Conservation (phyloP, 2,113 vertebrate species). For the Elaphurus davidianus region DNA sequence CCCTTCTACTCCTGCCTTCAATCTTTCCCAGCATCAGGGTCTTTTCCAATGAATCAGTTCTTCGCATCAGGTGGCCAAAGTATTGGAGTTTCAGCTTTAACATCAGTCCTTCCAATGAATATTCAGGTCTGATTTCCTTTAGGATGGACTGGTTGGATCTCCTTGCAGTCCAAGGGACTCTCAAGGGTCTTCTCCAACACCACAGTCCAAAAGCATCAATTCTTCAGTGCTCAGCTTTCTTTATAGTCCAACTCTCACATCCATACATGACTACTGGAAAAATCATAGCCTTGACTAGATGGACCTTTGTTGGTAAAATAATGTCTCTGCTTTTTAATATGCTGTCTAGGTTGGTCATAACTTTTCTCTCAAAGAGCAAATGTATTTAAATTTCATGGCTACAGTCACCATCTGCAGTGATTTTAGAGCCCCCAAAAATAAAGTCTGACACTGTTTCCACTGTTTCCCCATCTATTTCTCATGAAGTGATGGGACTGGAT, state of each 20-base stretch:
- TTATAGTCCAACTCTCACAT: not conserved
- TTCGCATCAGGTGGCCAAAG: not conserved
- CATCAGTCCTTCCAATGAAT: not conserved
- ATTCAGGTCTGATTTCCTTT: not conserved
- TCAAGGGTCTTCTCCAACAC: not conserved
- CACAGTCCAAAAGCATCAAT: not conserved
- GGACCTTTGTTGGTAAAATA: not conserved
- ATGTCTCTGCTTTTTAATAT: not conserved
- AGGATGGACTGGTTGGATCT: not conserved
- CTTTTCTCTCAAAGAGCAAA: not conserved
- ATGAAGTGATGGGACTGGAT: not conserved
- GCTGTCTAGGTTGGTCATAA: not conserved
- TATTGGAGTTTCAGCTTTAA: not conserved
- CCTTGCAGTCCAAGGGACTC: not conserved
- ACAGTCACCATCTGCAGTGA: not conserved
- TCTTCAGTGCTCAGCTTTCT: fast-evolving
- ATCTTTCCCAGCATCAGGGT: not conserved
- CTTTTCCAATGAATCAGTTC: not conserved
- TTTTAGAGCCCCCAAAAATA: not conserved
- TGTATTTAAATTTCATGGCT: not conserved
- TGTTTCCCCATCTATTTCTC: not conserved
- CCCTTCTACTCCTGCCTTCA: not conserved
- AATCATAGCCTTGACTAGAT: not conserved
- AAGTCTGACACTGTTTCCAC: not conserved
- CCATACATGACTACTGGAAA: not conserved